A percentile compares a stretch with the other conserved stretches of the same genome.
Evolutionary conservation across 1,140 invertebrate species (phyloP).

Genomic region (Pogonognathellus flavescens): DNA sequence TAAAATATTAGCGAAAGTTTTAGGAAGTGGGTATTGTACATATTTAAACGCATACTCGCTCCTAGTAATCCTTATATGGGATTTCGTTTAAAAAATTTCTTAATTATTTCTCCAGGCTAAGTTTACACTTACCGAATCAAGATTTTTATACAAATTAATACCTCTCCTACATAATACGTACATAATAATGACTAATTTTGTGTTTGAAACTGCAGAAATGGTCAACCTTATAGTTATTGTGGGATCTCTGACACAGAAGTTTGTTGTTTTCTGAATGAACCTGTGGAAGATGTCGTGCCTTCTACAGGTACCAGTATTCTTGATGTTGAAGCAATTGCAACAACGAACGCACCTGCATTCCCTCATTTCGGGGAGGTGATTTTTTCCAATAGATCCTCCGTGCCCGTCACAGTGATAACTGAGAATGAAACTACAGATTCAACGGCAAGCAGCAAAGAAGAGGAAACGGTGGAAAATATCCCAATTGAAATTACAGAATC

Average conservation of each 20-base stretch:
- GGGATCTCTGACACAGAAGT: slow-evolving; percentile 70
- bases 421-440: neutral
- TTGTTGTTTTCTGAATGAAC: slow-evolving; percentile 70
- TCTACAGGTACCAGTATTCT: neutral
- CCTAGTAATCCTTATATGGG: too few species aligned
- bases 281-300: neutral
- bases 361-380: neutral
- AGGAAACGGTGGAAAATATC: neutral
- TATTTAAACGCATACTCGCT: too few species aligned
- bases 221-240: slow-evolving; percentile 71
- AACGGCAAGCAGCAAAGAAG: neutral
- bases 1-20: too few species aligned
- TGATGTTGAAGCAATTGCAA: neutral
- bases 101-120: too few species aligned
- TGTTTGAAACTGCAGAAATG: slow-evolving; percentile 68
- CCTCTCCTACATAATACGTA: too few species aligned
- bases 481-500: neutral
- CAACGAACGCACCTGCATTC: neutral
- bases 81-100: too few species aligned
- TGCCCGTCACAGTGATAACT: neutral
- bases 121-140: too few species aligned
- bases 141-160: too few species aligned
- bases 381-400: slow-evolving; percentile 24
- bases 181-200: too few species aligned
- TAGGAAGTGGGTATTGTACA: too few species aligned